These are phyloP conservation scores for Thumatha senex DNA, from an alignment of 2,888 invertebrate genomes.

Conservation along the genomic window DNA sequence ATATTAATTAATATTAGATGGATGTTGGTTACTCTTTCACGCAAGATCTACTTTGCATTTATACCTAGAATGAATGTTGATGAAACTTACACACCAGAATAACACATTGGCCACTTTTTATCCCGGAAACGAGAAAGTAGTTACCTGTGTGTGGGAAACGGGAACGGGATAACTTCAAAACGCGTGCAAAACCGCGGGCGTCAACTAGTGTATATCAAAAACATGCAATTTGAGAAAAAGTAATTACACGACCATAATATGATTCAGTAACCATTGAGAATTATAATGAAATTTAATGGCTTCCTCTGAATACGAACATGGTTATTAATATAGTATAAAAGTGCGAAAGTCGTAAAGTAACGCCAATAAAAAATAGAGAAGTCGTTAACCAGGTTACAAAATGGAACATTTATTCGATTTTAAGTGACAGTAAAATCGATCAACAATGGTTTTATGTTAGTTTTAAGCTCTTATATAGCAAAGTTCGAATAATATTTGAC, in stretches of 20 bases:
- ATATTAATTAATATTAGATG: no score
- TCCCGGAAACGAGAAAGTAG: no score
- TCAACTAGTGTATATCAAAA: no score
- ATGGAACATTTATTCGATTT: constrained; percentile 43
- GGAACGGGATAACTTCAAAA: no score
- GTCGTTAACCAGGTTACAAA: constrained; percentile 26
- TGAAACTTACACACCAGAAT: no score
- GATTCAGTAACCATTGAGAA: not conserved
- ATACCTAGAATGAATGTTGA: no score
- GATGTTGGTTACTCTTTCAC: no score
- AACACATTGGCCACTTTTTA: no score
- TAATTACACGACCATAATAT: not conserved
- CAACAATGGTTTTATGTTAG: constrained; percentile 10
- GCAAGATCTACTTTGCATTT: no score
- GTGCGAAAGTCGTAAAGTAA: constrained; percentile 6
- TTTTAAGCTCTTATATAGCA: constrained; percentile 16
- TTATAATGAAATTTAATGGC: not conserved
- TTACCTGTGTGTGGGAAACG: no score
- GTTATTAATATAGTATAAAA: not conserved
- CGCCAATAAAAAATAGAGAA: constrained; percentile 16
- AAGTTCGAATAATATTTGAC: constrained; percentile 33
- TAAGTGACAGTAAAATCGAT: constrained; percentile 48
- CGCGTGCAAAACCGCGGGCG: no score
- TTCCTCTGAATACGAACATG: not conserved
- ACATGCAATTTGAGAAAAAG: no score